A percentile compares a stretch with the other conserved stretches of the same genome.
These are phyloP conservation scores for Calyptommatus sinebrachiatus DNA, from an alignment of 2,113 vertebrate species.

Conservation along the genomic window DNA sequence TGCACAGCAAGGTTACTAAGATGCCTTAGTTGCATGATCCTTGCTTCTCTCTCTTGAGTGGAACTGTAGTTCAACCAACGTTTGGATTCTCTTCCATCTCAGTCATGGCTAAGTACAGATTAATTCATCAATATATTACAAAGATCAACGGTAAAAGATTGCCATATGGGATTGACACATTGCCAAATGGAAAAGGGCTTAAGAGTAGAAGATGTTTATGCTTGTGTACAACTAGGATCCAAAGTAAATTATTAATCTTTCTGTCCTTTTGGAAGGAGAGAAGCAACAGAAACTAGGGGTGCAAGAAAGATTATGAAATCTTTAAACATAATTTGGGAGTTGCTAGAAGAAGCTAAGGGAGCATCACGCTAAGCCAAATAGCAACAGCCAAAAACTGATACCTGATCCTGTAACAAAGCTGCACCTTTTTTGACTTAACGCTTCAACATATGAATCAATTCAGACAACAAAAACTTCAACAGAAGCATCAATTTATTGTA, in stretches of 20 bases:
- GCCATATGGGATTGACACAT: background rate
- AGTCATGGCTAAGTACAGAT: too few relatives aligned
- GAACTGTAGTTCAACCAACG: too few relatives aligned
- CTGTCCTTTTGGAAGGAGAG: constrained; percentile 39
- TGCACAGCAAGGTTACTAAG: too few relatives aligned
- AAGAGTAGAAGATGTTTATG: background rate
- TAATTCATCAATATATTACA: too few relatives aligned
- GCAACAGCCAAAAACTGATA: constrained; percentile 72
- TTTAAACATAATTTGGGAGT: constrained; percentile 57
- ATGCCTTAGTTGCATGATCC: too few relatives aligned
- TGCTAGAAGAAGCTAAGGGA: constrained; percentile 60
- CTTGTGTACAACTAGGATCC: background rate
- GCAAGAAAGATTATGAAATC: constrained; percentile 49
- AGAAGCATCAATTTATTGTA: constrained; percentile 20
- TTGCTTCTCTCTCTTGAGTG: too few relatives aligned
- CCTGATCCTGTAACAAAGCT: constrained; percentile 66
- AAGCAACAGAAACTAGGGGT: constrained; percentile 33
- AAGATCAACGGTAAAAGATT: background rate
- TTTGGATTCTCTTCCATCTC: too few relatives aligned
- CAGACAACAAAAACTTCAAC: constrained; percentile 27
- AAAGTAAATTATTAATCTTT: constrained; percentile 9
- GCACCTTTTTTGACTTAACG: constrained; percentile 13
- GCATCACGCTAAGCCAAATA: constrained; percentile 65
- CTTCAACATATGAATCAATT: constrained; percentile 4
- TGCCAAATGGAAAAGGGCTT: background rate